These are phyloP conservation scores for Hemiprocne comata DNA, from an alignment of 2,113 vertebrate genomes.

Conservation along the genomic window DNA sequence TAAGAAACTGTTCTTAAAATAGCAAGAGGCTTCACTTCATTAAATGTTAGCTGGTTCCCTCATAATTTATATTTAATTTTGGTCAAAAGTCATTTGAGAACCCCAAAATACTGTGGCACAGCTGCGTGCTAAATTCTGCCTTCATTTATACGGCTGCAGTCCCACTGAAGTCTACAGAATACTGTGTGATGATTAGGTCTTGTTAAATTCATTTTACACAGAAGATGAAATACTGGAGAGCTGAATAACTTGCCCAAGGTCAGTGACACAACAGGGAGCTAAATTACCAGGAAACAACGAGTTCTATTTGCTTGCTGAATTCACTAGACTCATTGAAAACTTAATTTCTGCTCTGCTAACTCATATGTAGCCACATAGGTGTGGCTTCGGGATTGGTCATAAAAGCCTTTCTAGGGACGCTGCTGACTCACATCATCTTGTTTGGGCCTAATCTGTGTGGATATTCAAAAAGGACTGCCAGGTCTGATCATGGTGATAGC, in stretches of 20 bases:
- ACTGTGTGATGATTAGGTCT: background rate
- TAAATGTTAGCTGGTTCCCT: constrained; percentile 1
- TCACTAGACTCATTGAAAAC: background rate
- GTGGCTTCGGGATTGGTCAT: background rate
- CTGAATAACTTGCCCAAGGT: constrained; percentile 39
- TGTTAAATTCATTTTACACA: constrained; percentile 18
- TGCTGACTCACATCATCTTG: constrained; percentile 18
- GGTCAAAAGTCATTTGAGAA: constrained; percentile 45
- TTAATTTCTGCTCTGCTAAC: constrained; percentile 32
- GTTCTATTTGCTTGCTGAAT: constrained; percentile 3
- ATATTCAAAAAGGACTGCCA: background rate
- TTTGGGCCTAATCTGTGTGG: background rate
- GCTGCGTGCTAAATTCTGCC: background rate
- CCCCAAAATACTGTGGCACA: background rate
- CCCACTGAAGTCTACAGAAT: background rate
- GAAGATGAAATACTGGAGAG: constrained; percentile 16
- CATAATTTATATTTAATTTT: constrained; percentile 47
- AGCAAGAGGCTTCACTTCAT: constrained; percentile 24
- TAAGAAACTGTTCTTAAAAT: constrained; percentile 9
- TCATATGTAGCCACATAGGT: background rate
- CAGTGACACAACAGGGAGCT: background rate
- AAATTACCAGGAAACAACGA: background rate
- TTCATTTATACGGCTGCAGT: background rate
- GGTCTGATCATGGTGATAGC: background rate
- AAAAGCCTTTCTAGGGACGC: background rate